Conservation (phyloP, 2,888 invertebrate genomes). For the Seira ritae region DNA sequence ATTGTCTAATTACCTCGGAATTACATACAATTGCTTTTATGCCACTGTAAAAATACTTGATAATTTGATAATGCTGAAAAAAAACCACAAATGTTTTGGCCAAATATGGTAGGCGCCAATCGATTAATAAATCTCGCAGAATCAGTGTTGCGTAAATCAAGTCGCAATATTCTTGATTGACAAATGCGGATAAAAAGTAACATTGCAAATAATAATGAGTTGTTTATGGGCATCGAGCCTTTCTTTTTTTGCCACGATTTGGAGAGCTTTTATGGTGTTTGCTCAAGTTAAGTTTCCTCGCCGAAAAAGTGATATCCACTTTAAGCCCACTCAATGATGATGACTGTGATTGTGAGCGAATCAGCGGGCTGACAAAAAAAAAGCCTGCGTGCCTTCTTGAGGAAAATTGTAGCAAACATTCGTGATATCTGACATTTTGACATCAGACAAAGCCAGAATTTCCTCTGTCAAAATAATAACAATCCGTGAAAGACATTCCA, state of each 20-base stretch:
- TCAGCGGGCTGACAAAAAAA: not conserved
- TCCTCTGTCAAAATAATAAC: not conserved
- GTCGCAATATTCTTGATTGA: not conserved
- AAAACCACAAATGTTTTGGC: not conserved
- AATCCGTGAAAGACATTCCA: not conserved
- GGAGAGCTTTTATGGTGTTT: too few species aligned
- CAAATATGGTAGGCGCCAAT: not conserved
- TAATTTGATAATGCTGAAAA: too few species aligned
- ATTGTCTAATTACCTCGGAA: too few species aligned
- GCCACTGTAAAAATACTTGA: not conserved
- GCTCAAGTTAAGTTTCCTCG: too few species aligned
- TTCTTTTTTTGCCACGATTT: not conserved
- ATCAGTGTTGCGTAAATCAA: not conserved
- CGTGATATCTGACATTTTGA: not conserved
- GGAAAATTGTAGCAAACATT: not conserved
- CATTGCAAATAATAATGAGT: not conserved
- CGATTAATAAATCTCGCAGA: too few species aligned
- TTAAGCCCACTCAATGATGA: not conserved
- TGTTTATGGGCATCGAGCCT: not conserved
- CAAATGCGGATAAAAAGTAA: not conserved
- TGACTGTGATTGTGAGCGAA: not conserved
- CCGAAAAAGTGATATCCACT: not conserved
- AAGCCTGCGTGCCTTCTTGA: not conserved
- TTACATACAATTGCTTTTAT: not conserved
- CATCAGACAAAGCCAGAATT: not conserved